A percentile compares a stretch with the other conserved stretches of the same genome.
Conservation (phyloP, 2,888 invertebrate genomes). For the Flabesymbios commensalis region DNA sequence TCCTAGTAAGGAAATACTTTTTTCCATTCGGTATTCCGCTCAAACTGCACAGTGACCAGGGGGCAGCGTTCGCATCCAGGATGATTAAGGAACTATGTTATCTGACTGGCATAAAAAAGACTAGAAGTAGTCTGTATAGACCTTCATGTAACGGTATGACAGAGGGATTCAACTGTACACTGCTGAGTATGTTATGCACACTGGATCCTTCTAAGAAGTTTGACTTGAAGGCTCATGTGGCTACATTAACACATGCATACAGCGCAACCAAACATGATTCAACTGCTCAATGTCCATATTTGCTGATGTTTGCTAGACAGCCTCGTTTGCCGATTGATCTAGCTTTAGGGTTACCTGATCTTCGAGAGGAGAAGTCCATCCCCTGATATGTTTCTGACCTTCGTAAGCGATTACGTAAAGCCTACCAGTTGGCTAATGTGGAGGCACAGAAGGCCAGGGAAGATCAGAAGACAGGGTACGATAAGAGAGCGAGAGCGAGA, state of each 20-base stretch:
- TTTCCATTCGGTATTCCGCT: neutral
- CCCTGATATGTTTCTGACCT: too few species aligned
- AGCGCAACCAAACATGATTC: constrained; percentile 7
- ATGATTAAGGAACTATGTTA: neutral
- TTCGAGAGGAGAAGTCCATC: too few species aligned
- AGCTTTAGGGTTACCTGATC: neutral
- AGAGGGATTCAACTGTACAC: neutral
- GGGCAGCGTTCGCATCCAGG: neutral
- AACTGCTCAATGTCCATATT: constrained; percentile 13
- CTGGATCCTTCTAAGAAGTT: too few species aligned
- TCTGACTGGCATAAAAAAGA: neutral
- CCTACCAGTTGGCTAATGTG: too few species aligned
- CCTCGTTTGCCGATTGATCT: constrained; percentile 10
- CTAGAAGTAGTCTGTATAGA: neutral
- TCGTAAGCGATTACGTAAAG: too few species aligned
- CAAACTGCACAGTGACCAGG: neutral
- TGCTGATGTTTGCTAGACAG: constrained; percentile 13
- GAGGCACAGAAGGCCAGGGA: too few species aligned
- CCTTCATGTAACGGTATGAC: neutral
- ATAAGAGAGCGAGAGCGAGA: too few species aligned
- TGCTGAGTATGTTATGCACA: neutral
- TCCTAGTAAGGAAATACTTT: neutral
- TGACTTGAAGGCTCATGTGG: constrained; percentile 3
- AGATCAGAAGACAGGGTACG: too few species aligned
- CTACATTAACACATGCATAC: constrained; percentile 6